A percentile compares a stretch with the other conserved stretches of the same genome.
Conservation (phyloP, 2,888 invertebrate species). For the Physocephala rufipes region DNA sequence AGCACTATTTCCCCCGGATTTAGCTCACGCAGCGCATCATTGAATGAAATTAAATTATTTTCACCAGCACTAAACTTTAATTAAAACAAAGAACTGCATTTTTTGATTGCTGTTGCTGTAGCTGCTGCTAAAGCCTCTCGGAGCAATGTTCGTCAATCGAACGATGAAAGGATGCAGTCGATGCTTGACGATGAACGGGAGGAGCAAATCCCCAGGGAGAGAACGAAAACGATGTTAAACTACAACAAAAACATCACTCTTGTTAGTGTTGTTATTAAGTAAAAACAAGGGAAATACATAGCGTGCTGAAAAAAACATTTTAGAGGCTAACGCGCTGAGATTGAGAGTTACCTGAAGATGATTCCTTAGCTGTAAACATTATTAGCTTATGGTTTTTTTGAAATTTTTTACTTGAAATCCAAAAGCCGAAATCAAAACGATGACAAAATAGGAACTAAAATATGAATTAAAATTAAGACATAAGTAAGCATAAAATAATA, state of each 20-base stretch:
- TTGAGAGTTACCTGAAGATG: too few species aligned
- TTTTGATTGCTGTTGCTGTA: conserved; percentile 27
- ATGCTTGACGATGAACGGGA: too few species aligned
- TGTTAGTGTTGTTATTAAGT: too few species aligned
- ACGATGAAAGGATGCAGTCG: too few species aligned
- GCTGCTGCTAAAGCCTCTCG: background rate
- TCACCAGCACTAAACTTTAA: conserved; percentile 38
- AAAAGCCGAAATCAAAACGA: conserved; percentile 7
- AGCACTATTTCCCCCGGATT: conserved; percentile 4
- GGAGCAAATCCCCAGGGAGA: too few species aligned
- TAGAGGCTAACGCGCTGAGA: too few species aligned
- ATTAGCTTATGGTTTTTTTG: conserved; percentile 48
- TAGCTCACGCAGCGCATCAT: conserved; percentile 49
- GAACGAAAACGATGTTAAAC: too few species aligned
- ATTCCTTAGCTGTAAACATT: conserved; percentile 20
- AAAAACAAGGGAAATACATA: too few species aligned
- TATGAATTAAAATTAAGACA: conserved; percentile 18
- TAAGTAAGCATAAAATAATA: conserved; percentile 19
- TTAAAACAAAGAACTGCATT: conserved; percentile 32
- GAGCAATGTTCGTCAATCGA: conserved; percentile 9
- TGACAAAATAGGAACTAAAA: conserved; percentile 35
- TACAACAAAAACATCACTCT: too few species aligned
- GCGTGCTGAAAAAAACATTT: background rate
- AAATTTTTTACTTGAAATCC: conserved; percentile 50
- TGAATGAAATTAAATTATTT: conserved; percentile 46